phyloP scores from a whole-genome alignment of 2,888 invertebrate genomes.

The Platycnemis pennipes region DNA sequence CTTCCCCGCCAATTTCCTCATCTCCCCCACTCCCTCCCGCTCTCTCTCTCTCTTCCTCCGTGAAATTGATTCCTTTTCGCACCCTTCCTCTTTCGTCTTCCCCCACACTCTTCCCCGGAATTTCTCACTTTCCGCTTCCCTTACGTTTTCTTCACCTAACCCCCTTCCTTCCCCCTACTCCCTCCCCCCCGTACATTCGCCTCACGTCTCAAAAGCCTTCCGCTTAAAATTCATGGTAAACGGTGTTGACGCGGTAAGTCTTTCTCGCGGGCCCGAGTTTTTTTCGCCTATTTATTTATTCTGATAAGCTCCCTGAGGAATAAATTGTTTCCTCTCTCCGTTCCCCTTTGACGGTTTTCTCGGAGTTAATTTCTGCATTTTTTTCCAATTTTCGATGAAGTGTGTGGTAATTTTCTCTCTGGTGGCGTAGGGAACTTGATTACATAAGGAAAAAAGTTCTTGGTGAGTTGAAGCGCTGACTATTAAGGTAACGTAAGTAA shows the following conservation, averaged over 20 bases:
- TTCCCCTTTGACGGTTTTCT: background rate
- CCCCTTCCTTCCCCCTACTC: conserved; percentile 73
- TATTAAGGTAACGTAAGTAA: background rate
- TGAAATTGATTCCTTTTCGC: background rate
- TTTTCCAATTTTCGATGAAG: background rate
- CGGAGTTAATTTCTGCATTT: background rate
- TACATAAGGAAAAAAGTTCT: background rate
- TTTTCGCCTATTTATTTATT: background rate
- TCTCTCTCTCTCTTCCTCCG: too few relatives aligned
- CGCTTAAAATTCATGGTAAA: conserved; percentile 10
- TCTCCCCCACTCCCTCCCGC: too few relatives aligned
- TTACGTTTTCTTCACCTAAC: conserved; percentile 77
- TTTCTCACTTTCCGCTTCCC: conserved; percentile 77
- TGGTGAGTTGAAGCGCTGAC: background rate
- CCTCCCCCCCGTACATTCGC: background rate
- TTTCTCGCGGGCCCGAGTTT: background rate
- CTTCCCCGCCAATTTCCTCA: background rate
- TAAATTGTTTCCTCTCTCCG: background rate
- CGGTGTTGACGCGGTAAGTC: background rate
- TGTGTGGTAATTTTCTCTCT: background rate
- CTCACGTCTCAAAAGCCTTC: background rate
- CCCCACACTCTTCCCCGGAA: conserved; percentile 73
- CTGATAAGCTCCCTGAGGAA: background rate
- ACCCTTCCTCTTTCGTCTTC: background rate
- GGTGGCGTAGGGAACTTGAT: background rate